phyloP scores from a whole-genome alignment of 2,113 vertebrate genomes.

The Menura novaehollandiae region DNA sequence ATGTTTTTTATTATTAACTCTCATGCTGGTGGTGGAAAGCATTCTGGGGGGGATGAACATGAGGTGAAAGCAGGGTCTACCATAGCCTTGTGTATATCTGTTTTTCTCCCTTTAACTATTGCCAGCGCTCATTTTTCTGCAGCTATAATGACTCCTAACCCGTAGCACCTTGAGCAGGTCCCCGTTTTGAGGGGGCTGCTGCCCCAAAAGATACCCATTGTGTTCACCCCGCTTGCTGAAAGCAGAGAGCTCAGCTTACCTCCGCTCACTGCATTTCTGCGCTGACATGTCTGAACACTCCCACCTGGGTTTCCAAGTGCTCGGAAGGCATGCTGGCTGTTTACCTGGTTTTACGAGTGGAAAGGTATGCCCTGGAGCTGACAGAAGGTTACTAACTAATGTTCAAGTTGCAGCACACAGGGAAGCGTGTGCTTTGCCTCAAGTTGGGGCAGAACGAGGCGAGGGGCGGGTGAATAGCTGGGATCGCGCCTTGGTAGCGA shows the following conservation, averaged over 20 bases:
- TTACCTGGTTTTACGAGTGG: background rate
- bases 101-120: background rate
- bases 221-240: background rate
- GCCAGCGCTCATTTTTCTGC: background rate
- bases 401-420: background rate
- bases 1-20: background rate
- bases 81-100: background rate
- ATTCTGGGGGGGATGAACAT: accelerated
- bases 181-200: background rate
- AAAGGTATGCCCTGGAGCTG: conserved; percentile 49
- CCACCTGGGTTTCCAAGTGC: background rate
- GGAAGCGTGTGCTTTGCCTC: background rate
- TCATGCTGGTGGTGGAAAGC: background rate
- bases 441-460: background rate
- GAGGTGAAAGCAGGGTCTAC: background rate
- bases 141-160: background rate
- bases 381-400: background rate
- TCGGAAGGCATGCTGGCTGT: conserved; percentile 26
- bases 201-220: accelerated
- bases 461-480: background rate
- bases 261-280: accelerated
- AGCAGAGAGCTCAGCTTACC: background rate
- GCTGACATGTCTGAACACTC: background rate
- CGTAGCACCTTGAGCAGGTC: background rate
- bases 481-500: accelerated